phyloP scores from a whole-genome alignment of 2,113 vertebrate genomes.

The Rhagologus leucostigma region DNA sequence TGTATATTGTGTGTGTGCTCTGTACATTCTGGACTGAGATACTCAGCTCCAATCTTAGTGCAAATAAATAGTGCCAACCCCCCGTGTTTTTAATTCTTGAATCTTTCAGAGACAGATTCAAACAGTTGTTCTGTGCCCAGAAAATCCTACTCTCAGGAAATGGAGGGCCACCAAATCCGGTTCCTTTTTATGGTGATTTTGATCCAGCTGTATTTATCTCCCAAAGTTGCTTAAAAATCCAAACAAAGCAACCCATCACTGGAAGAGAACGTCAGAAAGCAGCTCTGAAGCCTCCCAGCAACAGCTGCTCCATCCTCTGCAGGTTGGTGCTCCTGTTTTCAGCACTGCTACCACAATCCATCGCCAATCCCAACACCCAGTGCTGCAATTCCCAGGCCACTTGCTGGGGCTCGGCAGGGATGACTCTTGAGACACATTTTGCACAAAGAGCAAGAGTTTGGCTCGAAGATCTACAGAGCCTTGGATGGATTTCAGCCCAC shows the following conservation, averaged over 20 bases:
- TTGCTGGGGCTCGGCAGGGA: not conserved
- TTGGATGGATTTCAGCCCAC: not conserved
- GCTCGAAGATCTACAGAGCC: not conserved
- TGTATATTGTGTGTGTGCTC: not conserved
- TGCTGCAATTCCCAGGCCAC: not conserved
- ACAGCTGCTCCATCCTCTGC: not conserved
- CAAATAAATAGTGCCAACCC: not conserved
- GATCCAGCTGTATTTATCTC: not conserved
- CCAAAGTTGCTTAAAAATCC: not conserved
- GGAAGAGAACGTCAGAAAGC: not conserved
- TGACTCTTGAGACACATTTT: not conserved
- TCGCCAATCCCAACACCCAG: not conserved
- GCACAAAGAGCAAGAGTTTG: not conserved
- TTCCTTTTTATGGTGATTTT: conserved; percentile 5
- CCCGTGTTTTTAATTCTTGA: not conserved
- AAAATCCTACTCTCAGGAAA: not conserved
- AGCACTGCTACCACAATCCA: not conserved
- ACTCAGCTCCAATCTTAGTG: not conserved
- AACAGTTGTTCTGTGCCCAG: not conserved
- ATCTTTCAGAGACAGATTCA: not conserved
- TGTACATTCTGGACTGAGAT: not conserved
- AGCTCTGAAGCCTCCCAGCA: conserved; percentile 28
- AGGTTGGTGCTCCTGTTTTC: not conserved
- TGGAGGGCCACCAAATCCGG: not conserved
- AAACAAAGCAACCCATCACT: not conserved